Base-by-base conservation (phyloP, 2,113 vertebrate genomes). In the Lepidothrix coronata region DNA sequence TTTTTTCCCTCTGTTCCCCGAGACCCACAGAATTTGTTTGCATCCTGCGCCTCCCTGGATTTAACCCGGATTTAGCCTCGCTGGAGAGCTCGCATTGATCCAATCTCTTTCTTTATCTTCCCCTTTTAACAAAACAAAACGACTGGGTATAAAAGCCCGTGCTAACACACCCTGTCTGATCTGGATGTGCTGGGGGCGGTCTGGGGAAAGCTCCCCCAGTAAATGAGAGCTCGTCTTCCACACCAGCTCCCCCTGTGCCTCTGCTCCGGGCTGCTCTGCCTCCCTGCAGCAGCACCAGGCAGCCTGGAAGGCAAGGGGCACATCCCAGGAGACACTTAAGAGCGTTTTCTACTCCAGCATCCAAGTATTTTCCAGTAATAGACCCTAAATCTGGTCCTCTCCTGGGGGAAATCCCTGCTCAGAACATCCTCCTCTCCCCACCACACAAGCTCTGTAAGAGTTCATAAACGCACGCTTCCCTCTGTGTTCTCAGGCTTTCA, bases 141-240 rank as follows among this genome's bases (percentile, higher is more conserved):
- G 13, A 7, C 43, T 43, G 8, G 1, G 24, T 20, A 7, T 6
- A 11, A 52, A 65, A 55, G 21, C 35, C 89, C 8, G 33, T 14
- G 43, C 6, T 19, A 51, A 44, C 31, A 28, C 13, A 16, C 14
- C 51, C 65, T 0, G 1, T n/a, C 31, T 65, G 66, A 24, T n/a
- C 65, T 12, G 51, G 65, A 19, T 0, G 0, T 0, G 13, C 52
- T 63, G 11, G 17, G 25, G 61, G 30, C 0, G 5, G 17, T 33
- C 4, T 28, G 66, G 78, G 74, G 12, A 61, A 71, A 72, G 37
- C 55, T 78, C 14, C 41, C 27, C 48, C 0, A 0, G 59, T 41
- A 68, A 48, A 57, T 0, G 2, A 59, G 35, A 70, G 46, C 3
- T 0, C 2, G 43, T 33, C 46, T 37, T 13, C 59, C 52, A 4